These are phyloP conservation scores for Chalcosyrphus nemorum DNA, from an alignment of 2,888 invertebrate genomes.

Conservation along the genomic window DNA sequence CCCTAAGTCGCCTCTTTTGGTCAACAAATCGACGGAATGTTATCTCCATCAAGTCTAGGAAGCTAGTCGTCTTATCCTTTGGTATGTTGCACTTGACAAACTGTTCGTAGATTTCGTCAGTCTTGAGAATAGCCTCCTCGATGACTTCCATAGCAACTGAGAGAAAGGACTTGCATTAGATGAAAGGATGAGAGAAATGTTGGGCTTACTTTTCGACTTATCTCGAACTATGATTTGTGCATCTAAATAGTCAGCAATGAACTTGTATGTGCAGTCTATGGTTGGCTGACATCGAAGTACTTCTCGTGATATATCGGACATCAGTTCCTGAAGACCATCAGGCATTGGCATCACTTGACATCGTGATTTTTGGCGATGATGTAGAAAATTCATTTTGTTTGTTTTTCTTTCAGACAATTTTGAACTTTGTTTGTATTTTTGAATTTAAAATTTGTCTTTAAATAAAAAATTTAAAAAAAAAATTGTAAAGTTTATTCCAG, in stretches of 20 bases:
- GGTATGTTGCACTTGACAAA: constrained; percentile 78
- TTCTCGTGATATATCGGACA: constrained; percentile 89
- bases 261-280: constrained; percentile 84
- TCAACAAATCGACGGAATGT: constrained; percentile 78
- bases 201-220: constrained; percentile 77
- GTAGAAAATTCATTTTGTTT: constrained; percentile 78
- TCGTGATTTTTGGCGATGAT: constrained; percentile 78
- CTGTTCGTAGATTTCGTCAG: constrained; percentile 78
- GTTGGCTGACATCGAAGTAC: constrained; percentile 87
- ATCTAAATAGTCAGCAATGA: constrained; percentile 87
- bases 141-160: constrained; percentile 77
- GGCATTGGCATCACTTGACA: constrained; percentile 83
- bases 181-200: background rate
- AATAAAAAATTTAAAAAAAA: no score
- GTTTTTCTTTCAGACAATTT: background rate
- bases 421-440: background rate
- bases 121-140: constrained; percentile 77
- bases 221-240: constrained; percentile 86
- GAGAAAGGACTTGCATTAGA: background rate
- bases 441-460: background rate
- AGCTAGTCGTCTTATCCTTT: constrained; percentile 76
- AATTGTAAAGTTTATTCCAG: no score
- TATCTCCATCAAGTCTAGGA: constrained; percentile 78
- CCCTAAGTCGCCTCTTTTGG: constrained; percentile 36
- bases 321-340: constrained; percentile 87